These are phyloP conservation scores for Drosophila ambigua DNA, from an alignment of 1,140 invertebrate genomes.

Conservation along the genomic window DNA sequence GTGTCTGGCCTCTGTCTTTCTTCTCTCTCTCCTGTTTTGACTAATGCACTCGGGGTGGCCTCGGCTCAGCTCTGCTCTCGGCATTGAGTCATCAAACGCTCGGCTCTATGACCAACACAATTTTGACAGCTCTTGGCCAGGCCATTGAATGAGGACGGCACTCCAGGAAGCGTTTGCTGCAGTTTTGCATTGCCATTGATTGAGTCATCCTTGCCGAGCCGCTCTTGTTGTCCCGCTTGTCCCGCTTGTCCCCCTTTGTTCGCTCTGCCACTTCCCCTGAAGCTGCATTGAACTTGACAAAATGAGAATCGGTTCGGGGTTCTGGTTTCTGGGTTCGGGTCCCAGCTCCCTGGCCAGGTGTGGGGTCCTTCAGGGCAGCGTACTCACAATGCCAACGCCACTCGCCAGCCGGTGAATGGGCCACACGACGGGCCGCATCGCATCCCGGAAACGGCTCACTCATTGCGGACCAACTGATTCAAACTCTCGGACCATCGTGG, in stretches of 20 bases:
- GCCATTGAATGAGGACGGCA: conserved; percentile 23
- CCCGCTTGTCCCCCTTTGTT: not conserved
- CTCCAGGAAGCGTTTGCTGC: conserved; percentile 41
- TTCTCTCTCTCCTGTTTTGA: conserved; percentile 47
- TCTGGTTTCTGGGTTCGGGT: not conserved
- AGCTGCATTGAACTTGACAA: conserved; percentile 24
- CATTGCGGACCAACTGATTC: not conserved
- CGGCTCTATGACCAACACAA: conserved; percentile 40
- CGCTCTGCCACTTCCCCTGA: conserved; percentile 28
- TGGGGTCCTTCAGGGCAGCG: conserved; percentile 30
- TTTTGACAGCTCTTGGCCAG: conserved; percentile 59
- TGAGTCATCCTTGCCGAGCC: conserved; percentile 50
- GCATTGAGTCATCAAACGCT: conserved; percentile 66
- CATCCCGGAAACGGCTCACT: conserved; percentile 43
- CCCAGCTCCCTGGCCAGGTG: conserved; percentile 8
- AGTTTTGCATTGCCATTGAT: conserved; percentile 60
- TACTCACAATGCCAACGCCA: conserved; percentile 7
- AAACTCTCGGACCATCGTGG: not conserved
- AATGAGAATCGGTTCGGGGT: no score
- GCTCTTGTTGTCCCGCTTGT: conserved; percentile 1
- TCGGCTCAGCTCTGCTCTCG: not conserved
- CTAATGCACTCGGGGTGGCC: conserved; percentile 62
- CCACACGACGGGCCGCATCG: conserved; percentile 10
- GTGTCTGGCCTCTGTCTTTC: not conserved
- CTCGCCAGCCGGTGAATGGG: not conserved